These are phyloP conservation scores for Melanaphis sacchari DNA, from an alignment of 1,140 invertebrate genomes.

Conservation along the genomic window DNA sequence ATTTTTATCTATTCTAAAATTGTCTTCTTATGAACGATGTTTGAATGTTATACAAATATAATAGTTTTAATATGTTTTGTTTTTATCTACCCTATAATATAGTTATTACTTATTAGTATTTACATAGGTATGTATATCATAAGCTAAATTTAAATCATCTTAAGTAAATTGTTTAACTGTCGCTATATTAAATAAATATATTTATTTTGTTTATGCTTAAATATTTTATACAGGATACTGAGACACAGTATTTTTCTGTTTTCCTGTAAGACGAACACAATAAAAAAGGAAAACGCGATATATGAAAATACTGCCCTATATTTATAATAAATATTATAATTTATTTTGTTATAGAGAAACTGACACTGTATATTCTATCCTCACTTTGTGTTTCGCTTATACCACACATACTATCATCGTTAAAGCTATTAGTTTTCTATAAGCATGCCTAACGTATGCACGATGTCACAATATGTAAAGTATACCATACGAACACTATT, in stretches of 20 bases:
- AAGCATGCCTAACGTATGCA: not conserved
- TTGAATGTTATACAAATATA: not conserved
- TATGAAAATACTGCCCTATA: not conserved
- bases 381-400: not conserved
- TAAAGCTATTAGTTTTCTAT: not conserved
- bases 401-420: not conserved
- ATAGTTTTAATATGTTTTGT: not conserved
- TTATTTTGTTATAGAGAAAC: not conserved
- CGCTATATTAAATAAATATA: not conserved
- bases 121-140: not conserved
- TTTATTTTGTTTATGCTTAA: not conserved
- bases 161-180: not conserved
- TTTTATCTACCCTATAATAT: not conserved
- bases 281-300: not conserved
- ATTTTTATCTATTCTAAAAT: not conserved
- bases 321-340: slow-evolving; percentile 10
- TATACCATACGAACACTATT: not conserved
- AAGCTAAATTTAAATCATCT: not conserved
- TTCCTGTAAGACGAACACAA: not conserved
- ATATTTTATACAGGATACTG: not conserved
- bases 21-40: not conserved
- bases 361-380: not conserved
- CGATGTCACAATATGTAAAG: not conserved
- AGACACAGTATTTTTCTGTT: not conserved
- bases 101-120: not conserved